Base-by-base conservation (phyloP, 2,113 vertebrate genomes). In the Speoplatyrhinus poulsoni region DNA sequence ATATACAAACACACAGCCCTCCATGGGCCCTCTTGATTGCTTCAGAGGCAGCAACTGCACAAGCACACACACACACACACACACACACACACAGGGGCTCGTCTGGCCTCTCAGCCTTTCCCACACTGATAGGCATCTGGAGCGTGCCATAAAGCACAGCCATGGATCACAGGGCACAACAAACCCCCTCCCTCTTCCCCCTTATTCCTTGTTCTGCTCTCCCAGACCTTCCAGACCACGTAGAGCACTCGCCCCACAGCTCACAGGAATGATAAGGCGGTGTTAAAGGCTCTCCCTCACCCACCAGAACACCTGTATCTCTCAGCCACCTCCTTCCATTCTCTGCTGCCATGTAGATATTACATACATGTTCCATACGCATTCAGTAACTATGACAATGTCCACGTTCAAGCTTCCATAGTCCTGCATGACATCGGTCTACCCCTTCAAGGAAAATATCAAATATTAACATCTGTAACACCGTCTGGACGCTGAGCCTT, bases 101-200 rank as follows among this genome's bases (percentile, higher is more conserved):
- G 73, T 78, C 70, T 67, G 73, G 82, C 67, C 80, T 78, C 55
- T 62, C 70, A 84, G 87, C 73, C 86, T 88, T 90, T 92, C 91
- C 91, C 91, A 92, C 90, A 91, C 90, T 91, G 91, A 92, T 91
- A 90, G 58, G 52, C 77, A 92, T 92, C 91, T 85, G 85, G 63
- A 88, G 83, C 73, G 78, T 85, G 89, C 89, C 88, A 89, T 91
- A 91, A 92, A 92, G 75, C 76, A 61, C 60, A 72, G 87, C 77
- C 80, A 78, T 77, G 81, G 84, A 90, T 89, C 87, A 87, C 86
- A 87, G 82, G 77, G 73, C 71, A 81, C 86, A 88, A 82, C 85
- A 85, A 75, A 89, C 86, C 72, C 74, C 79, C 78, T 86, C 82
- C 49, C 48, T 61, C n/a, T n/a, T 41, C 61, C 16, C 54, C 17